Evolutionary conservation across 92 coral and sea anemone genomes (phyloP), one percentile per base, ranked within the genome.

Genomic region (Anthopleura xanthogrammica): DNA sequence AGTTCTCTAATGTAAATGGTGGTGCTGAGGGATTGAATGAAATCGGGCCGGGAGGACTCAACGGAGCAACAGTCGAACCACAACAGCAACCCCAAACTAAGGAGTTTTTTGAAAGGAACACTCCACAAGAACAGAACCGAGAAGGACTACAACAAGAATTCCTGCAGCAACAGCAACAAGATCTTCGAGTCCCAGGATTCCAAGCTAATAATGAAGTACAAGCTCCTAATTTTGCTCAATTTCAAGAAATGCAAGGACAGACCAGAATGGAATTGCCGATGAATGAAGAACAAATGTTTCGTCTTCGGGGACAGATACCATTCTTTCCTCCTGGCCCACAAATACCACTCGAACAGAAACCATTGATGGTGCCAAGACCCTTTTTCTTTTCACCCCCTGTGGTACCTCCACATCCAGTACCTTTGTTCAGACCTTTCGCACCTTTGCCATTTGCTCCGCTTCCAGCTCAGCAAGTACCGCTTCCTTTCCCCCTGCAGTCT

Each of bases 31-130:
- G 83, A 29, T 39, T 85, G 46, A 76, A 79, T 54, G 83, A 79
- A 46, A 46, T 85, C 12, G 88, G 88, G 3, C 83, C 88, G 20
- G 83, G 88, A 4, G 88, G 83, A 29, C 68, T 85, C 16, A 85
- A 85, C 64, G 83, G 79, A 2, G 77, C 73, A 48, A 57, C 60
- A 14, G 66, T 39, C 8, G 84, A 80, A 43, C 88, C 72, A 36
- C 73, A 46, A 72, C 55, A n/a, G 10, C 78, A 72, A 70, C 20
- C 66, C 6, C 89, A 73, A 80, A 19, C 9, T 3, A 79, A 81
- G 74, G n/a, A 13, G 17, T 79, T 82, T 72, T 73, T 52, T 16
- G 83, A 64, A 46, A 56, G 76, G 36, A 80, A 72, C 41, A 60
- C 16, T 36, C 76, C 75, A 0, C 75, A 81, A 62, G 85, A 85